Conservation (phyloP, 2,888 invertebrate species). For the Campoletis raptor region DNA sequence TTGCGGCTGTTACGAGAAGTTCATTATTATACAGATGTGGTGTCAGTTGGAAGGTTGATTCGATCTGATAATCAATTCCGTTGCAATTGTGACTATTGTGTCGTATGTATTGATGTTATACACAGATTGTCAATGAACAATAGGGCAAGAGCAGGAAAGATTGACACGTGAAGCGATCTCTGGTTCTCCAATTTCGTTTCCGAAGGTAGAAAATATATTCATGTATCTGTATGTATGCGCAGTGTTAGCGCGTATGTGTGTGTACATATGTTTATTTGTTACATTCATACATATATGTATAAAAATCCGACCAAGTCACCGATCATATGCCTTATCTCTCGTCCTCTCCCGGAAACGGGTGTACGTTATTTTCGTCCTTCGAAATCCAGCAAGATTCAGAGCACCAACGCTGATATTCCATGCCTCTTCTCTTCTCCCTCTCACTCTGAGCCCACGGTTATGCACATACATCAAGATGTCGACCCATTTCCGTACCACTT, state of each 20-base stretch:
- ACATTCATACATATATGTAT: not conserved
- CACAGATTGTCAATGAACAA: not conserved
- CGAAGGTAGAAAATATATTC: not conserved
- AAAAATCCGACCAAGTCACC: conserved; percentile 35
- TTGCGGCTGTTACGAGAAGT: not conserved
- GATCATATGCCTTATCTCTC: conserved; percentile 54
- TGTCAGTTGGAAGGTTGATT: not conserved
- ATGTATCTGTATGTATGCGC: not conserved
- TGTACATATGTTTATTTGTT: not conserved
- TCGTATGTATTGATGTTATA: not conserved
- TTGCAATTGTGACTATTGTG: not conserved
- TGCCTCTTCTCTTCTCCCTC: conserved; percentile 10
- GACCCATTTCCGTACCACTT: conserved; percentile 72
- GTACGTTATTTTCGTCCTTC: conserved; percentile 54
- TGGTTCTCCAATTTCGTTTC: not conserved
- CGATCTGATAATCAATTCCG: not conserved
- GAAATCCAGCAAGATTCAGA: conserved; percentile 52
- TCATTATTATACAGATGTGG: not conserved
- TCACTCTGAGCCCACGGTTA: conserved; percentile 35
- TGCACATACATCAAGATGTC: conserved; percentile 67
- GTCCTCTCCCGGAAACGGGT: conserved; percentile 5
- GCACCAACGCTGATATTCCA: conserved; percentile 43
- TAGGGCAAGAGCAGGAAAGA: not conserved
- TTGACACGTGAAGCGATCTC: not conserved
- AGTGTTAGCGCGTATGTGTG: not conserved